A percentile compares a stretch with the other conserved stretches of the same genome.
phyloP scores from a whole-genome alignment of 2,113 vertebrate genomes.

The Bubo scandiacus region DNA sequence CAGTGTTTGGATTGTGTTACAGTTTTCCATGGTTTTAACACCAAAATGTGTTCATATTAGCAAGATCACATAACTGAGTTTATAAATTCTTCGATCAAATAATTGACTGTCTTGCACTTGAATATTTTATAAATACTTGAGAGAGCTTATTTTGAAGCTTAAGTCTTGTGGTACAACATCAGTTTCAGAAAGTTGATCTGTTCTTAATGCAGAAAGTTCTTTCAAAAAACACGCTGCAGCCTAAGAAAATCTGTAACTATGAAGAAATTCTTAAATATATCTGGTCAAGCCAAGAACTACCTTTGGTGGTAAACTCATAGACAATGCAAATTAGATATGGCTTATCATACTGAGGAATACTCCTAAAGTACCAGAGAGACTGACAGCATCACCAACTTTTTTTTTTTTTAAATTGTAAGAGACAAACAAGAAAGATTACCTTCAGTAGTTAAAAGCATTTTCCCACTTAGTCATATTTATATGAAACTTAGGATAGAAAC shows the following conservation, averaged over 20 bases:
- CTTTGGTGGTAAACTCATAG: neutral
- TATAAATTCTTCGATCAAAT: neutral
- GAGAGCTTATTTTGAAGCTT: neutral
- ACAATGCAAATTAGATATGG: neutral
- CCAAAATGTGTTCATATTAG: neutral
- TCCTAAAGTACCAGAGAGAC: neutral
- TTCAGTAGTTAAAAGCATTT: neutral
- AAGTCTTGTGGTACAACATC: neutral
- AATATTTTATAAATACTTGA: neutral
- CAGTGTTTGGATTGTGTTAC: neutral
- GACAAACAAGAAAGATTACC: neutral
- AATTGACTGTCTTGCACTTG: neutral
- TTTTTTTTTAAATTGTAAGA: neutral
- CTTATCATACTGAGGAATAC: neutral
- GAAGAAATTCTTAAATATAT: neutral
- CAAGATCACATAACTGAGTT: neutral
- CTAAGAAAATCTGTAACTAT: neutral
- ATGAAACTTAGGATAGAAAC: neutral
- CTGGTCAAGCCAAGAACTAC: neutral
- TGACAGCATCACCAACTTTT: neutral
- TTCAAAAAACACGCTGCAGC: neutral
- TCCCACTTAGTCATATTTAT: neutral
- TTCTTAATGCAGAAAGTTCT: neutral
- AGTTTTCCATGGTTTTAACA: neutral
- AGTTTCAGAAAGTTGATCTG: neutral